Percentiles rank a stretch among this genome's conserved stretches.
Conservation (phyloP, 2,888 invertebrate species). For the Synanthedon formicaeformis region DNA sequence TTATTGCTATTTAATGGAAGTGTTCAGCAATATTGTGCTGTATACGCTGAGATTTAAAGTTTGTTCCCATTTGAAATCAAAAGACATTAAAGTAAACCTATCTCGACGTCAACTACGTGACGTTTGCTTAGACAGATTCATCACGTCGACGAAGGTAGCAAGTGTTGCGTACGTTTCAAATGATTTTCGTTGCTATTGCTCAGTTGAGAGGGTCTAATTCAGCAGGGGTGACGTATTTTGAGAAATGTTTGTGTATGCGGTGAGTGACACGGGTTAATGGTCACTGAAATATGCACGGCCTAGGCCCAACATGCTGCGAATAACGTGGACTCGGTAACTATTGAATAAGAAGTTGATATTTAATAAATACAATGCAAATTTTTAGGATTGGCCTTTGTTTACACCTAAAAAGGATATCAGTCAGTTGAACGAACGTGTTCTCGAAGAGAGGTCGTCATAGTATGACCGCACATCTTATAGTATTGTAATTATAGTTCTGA, state of each 20-base stretch:
- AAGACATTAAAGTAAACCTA: neutral
- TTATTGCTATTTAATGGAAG: too few species aligned
- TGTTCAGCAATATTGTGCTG: too few species aligned
- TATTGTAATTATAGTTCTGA: too few species aligned
- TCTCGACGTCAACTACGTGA: neutral
- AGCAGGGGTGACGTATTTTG: neutral
- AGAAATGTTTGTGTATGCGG: neutral
- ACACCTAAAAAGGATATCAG: too few species aligned
- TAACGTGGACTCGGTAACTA: neutral
- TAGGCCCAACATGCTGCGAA: neutral
- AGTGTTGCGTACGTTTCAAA: neutral
- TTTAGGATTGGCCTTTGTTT: too few species aligned
- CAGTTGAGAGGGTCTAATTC: neutral
- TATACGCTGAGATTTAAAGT: too few species aligned
- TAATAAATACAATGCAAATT: too few species aligned
- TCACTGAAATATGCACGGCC: slow-evolving; percentile 20
- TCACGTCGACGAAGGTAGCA: too few species aligned
- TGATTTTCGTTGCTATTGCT: neutral
- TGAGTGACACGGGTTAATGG: slow-evolving; percentile 13
- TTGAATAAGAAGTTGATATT: neutral
- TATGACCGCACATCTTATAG: too few species aligned
- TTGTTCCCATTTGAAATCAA: neutral
- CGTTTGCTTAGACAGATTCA: neutral
- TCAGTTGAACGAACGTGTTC: too few species aligned
- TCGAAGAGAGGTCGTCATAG: too few species aligned